Percentiles rank a stretch among this genome's conserved stretches.
These are phyloP conservation scores for Trochalopteron elliotii DNA, from an alignment of 2,113 vertebrate species.

Conservation along the genomic window DNA sequence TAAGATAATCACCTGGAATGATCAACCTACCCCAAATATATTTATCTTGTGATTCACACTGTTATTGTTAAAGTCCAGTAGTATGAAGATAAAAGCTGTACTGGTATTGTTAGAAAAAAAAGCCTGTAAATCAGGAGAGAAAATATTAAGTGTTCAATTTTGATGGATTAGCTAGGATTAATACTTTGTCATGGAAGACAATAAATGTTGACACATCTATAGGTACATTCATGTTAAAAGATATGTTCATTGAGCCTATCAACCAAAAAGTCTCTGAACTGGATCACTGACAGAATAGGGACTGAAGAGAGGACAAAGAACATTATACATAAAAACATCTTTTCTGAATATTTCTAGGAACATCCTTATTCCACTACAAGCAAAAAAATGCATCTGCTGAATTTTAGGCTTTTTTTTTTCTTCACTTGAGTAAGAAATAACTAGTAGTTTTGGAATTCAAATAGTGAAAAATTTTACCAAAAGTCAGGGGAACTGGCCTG, in stretches of 20 bases:
- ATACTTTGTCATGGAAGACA: neutral
- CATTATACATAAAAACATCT: neutral
- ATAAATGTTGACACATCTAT: neutral
- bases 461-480: neutral
- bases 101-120: neutral
- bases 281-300: neutral
- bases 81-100: neutral
- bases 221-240: neutral
- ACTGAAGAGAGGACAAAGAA: neutral
- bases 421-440: neutral
- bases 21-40: neutral
- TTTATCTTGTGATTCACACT: slow-evolving; percentile 36
- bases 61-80: neutral
- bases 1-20: neutral
- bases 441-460: neutral
- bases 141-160: slow-evolving; percentile 23
- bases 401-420: neutral
- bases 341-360: neutral
- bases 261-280: neutral
- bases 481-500: rapidly evolving
- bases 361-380: neutral
- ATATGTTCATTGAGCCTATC: neutral
- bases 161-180: slow-evolving; percentile 43
- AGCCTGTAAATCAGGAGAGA: neutral
- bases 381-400: neutral